Conservation (phyloP, 2,888 invertebrate genomes). For the Neoaliturus tenellus region DNA sequence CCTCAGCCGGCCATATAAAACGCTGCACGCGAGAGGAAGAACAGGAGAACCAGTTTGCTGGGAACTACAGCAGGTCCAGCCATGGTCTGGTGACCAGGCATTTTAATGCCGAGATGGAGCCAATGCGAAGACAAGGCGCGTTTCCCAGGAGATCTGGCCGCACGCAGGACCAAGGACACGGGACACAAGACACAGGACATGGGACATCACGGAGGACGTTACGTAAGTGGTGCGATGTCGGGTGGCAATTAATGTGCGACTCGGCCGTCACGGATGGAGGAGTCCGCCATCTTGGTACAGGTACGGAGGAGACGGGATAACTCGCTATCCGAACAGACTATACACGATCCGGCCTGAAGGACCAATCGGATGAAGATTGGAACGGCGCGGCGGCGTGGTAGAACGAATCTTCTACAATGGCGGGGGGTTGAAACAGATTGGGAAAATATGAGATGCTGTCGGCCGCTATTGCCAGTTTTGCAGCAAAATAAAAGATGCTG, state of each 20-base stretch:
- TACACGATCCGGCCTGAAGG: no score
- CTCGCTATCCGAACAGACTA: no score
- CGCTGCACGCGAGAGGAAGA: background rate
- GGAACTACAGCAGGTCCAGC: background rate
- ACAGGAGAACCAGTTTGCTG: background rate
- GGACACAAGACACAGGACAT: background rate
- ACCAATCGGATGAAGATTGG: no score
- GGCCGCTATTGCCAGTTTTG: no score
- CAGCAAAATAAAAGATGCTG: no score
- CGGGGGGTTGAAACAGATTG: no score
- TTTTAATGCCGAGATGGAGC: slow-evolving; percentile 42
- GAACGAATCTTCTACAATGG: no score
- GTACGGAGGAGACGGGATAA: background rate
- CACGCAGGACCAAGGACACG: background rate
- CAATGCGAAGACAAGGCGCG: slow-evolving; percentile 46
- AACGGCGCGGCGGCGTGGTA: no score
- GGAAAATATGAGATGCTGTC: no score
- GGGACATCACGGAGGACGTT: background rate
- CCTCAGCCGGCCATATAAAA: no score
- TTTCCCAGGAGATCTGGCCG: background rate
- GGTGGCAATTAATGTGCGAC: no score
- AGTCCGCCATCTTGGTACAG: background rate
- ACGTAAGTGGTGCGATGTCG: background rate
- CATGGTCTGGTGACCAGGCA: slow-evolving; percentile 48
- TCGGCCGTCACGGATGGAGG: no score